Base-by-base conservation (phyloP, 2,113 vertebrate genomes). In the Enhydra lutris region DNA sequence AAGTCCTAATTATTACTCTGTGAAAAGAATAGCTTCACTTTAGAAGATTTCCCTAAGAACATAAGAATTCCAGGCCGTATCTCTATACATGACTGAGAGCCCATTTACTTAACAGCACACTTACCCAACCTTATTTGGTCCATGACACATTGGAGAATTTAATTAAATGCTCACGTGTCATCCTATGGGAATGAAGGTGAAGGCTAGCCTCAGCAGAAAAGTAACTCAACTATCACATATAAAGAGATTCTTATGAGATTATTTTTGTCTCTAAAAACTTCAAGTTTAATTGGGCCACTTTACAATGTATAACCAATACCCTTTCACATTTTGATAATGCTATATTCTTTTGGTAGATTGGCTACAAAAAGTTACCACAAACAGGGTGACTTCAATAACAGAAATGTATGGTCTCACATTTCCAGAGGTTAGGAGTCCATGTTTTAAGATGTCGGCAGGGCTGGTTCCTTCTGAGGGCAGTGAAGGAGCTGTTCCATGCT, bases 1-100 rank as follows among this genome's bases (percentile, higher is more conserved):
- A 97, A 97, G 23, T 39, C 31, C 55, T 94, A 95, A 94, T 96
- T 93, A 92, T 59, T 92, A 65, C 15, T 91, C 79, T 91, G 26
- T 36, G 31, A 78, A 47, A 73, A 67, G 52, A 84, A 82, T 61
- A 78, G 12, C 26, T 92, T 88, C 67, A 73, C 34, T 74, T 95
- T 85, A 94, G 61, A 96, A 96, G 31, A 69, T 88, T 57, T 86
- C 42, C 67, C 50, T 90, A 83, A 85, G 42, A 94, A 76, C 52
- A 13, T 61, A 88, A 59, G 18, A 95, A 82, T 65, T n/a, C 1
- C 31, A 80, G 47, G 61, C 31, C 5, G 20, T 6, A 42, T 83
- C 52, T 82, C 47, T 89, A 3, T 9, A 20, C 73, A 11, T 47
- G 39, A 47, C 52, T 81, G 18, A 24, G 69, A 34, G 18, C 10